Base-by-base conservation (phyloP, 2,113 vertebrate species). In the Panthera tigris region DNA sequence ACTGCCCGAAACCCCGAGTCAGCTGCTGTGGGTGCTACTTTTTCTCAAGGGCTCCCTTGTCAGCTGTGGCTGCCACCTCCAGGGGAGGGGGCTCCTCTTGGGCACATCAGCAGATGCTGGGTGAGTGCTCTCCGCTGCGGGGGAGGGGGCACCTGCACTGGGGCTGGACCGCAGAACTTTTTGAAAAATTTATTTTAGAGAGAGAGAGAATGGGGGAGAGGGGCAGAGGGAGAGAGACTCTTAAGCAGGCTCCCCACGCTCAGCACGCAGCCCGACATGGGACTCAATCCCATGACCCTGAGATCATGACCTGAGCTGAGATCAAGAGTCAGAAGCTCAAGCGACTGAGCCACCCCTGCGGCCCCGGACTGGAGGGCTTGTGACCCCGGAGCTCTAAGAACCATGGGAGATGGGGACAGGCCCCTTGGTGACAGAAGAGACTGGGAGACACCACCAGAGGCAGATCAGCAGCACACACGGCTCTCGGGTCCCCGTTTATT, bases 401-500 rank as follows among this genome's bases (percentile, higher is more conserved):
- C 33, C 27, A 31, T 1, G 8, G 66, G 63, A 16, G 82, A 39
- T 2, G 5, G 2, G 1, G 27, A 65, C n/a, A 39, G 68, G 66
- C 12, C 23, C 71, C 23, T 6, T 27, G 16, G 78, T 55, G 55
- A 31, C 71, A 27, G 23, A 52, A 68, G 76, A 50, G 79, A 69
- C 8, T 0, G 6, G 14, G 18, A 74, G 55, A 89, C 8, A 0
- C 7, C 18, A 39, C 31, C 0, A 0, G 33, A 55, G 29, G 50
- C 25, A 36, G 19, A 33, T 7, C 25, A 65, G 71, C 33, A 79
- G 61, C 65, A 45, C 7, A 68, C 41, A 63, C 4, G 18, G 45
- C 18, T 79, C 18, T 7, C n/a, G 19, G 48, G 69, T 19, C 9
- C 71, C 61, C 14, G 10, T 98, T 98, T 98, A 98, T 95, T 97